Evolutionary conservation across 2,797 vertebrate genomes (phyloP), one percentile per base, ranked within the genome.

Genomic region (Brotula barbata): DNA sequence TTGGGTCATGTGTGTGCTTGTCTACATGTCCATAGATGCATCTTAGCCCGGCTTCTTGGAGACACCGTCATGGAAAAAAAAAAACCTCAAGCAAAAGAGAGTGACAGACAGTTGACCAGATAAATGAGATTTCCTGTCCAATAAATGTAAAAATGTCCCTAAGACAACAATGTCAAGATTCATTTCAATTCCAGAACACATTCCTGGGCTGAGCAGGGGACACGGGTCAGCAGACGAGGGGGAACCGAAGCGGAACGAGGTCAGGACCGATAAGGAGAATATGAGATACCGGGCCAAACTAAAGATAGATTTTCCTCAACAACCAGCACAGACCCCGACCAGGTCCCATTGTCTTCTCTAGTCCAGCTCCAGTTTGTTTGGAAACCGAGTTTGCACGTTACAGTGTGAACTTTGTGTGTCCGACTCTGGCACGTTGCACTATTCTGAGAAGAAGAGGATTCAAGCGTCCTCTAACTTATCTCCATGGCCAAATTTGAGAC

Each of bases 391-490:
- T 37, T 31, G 13, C 16, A 21, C 22, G 22, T 17, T 21, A 13
- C 14, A 22, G 33, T 65, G 56, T 60, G 62, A 64, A 48, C 53
- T 68, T 39, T 73, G 70, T 63, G 65, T 47, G 73, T 66, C 73
- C 52, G 57, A 36, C 22, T 37, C 40, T 34, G 51, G 6, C 52
- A 47, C 36, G 53, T 7, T 3, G 36, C 1, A 39, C 77, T 83
- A 81, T 80, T 76, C 64, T 82, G 45, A 71, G 73, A 57, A 11
- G 44, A 43, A 14, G 19, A 44, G n/a, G 34, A 51, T 33, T 62
- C 33, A 21, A 31, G 46, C 68, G 42, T 42, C 51, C 60, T 20
- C 55, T 16, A 17, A 40, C 45, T 62, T 50, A 20, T n/a, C n/a
- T 61, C 57, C 72, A 65, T 13, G 16, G 20, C 15, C 16, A 57